Base-by-base conservation (phyloP, 2,888 invertebrate species). In the Lithosia quadra region DNA sequence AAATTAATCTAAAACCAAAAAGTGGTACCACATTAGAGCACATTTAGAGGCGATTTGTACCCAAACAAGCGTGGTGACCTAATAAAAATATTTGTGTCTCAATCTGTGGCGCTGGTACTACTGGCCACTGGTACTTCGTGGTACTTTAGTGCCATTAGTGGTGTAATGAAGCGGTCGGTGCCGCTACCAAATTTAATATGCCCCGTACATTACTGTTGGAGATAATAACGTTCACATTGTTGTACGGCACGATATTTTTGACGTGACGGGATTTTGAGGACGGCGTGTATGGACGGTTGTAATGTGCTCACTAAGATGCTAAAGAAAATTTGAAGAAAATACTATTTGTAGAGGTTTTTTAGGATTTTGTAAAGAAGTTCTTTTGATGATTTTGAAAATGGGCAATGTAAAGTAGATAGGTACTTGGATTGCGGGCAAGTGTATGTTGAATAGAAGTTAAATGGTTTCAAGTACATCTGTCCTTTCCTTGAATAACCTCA, bases 161-260 rank as follows among this genome's bases (percentile, higher is more conserved):
- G 49, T 66, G 78, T 84, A 85, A 84, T 88, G 84, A 84, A 80
- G 81, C 75, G 79, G 81, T 81, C 76, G 71, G 78, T 77, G 69
- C 80, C 80, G 86, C 89, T 86, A 86, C 86, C 80, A 83, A 80
- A 84, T n/a, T n/a, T n/a, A n/a, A n/a, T 80, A 76, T 80, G 78
- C 79, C 78, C 73, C 77, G 82, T 74, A 82, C 85, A 73, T 79
- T 81, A 82, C 78, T 73, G 75, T 67, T 63, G n/a, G 22, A 65
- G 66, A 80, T 81, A 70, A 77, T 63, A 77, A 68, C 0, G 79
- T 80, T n/a, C 0, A 49, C 86, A 76, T 64, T 79, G 77, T 73
- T 22, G 15, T 8, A 75, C 75, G 78, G 8, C 21, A 76, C 78
- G 77, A 63, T 62, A 73, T 33, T 68, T 68, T 65, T 39, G 39